Evolutionary conservation across 2,888 invertebrate species (phyloP).

Genomic region (Andricus curvator): DNA sequence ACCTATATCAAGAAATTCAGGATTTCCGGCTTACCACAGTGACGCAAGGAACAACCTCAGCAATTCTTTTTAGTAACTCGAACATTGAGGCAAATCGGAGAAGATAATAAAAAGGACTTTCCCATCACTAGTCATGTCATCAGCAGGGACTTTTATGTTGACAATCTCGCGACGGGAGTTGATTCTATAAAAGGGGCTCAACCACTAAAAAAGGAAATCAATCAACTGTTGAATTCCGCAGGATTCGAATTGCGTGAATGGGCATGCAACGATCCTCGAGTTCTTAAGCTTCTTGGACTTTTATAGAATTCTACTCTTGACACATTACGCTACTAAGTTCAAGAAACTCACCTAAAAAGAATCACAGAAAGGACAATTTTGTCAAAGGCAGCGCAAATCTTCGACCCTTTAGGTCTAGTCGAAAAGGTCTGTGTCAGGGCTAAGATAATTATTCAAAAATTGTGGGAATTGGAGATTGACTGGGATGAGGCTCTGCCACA

Average conservation of each 20-base stretch:
- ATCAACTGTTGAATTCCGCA: neutral
- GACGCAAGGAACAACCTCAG: no score
- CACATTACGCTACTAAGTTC: conserved; percentile 41
- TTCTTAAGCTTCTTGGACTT: neutral
- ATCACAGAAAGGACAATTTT: no score
- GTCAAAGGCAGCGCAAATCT: no score
- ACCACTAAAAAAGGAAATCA: neutral
- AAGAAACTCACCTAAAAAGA: no score
- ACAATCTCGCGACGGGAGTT: neutral
- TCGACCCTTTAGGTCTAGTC: no score
- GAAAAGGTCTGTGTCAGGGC: neutral
- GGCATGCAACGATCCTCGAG: neutral
- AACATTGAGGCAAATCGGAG: no score
- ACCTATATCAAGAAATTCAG: no score
- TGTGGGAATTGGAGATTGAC: neutral
- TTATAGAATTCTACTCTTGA: no score
- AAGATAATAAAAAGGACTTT: neutral
- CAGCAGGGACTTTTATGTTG: neutral
- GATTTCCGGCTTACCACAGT: no score
- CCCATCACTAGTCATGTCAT: neutral
- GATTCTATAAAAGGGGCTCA: neutral
- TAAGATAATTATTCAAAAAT: no score
- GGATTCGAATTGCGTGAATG: neutral
- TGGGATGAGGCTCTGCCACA: conserved; percentile 56
- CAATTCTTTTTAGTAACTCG: no score